These are phyloP conservation scores for Lagopus leucura DNA, from an alignment of 2,113 vertebrate species.

Conservation along the genomic window DNA sequence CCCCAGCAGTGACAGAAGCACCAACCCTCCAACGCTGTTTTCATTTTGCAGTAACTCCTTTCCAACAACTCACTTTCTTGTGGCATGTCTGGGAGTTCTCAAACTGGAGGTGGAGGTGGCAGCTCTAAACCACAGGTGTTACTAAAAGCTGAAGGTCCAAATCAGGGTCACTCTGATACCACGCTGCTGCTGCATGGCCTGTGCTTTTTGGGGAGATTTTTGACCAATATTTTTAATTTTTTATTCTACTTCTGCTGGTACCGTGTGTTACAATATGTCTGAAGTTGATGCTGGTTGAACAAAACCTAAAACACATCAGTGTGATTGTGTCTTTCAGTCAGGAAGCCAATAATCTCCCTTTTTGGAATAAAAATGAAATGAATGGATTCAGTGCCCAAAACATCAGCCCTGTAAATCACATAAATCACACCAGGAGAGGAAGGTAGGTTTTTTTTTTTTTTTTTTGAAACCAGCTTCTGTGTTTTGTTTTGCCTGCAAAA, in stretches of 20 bases:
- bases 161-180: not conserved
- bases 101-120: not conserved
- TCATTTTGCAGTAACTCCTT: not conserved
- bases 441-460: not conserved
- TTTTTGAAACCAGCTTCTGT: not conserved
- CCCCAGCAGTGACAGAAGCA: not conserved
- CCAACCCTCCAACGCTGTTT: not conserved
- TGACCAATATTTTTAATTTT: not conserved
- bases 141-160: not conserved
- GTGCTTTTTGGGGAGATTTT: not conserved
- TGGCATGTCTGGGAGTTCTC: not conserved
- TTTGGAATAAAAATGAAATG: not conserved
- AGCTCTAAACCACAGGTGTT: not conserved
- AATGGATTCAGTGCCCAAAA: not conserved
- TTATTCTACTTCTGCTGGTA: not conserved
- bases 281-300: not conserved
- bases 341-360: not conserved
- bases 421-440: not conserved
- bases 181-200: not conserved
- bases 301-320: not conserved
- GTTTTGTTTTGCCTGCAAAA: constrained; percentile 21
- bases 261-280: not conserved
- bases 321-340: constrained; percentile 2
- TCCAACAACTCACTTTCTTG: not conserved
- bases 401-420: not conserved